Base-by-base conservation (phyloP, 2,113 vertebrate genomes). In the Corythornis cristatus region DNA sequence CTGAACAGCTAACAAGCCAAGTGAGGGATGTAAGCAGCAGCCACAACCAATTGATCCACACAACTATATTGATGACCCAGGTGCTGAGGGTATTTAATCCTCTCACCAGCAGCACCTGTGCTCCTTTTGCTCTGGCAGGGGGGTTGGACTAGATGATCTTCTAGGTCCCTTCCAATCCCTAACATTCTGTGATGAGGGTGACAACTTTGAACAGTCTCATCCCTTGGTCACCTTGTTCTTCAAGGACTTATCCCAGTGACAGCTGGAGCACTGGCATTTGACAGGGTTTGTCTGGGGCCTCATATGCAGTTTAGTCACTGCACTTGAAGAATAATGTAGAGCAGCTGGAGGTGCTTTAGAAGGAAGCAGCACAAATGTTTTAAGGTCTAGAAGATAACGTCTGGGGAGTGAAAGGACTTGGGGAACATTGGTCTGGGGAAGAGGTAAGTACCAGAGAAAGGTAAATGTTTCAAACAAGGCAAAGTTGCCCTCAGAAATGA, bases 131-230 rank as follows among this genome's bases (percentile, higher is more conserved):
- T 37, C 37, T 37, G 37, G 9, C 37, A 37, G 37, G 37, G 37
- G 37, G 37, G 9, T 37, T 37, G 37, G 37, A 37, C 37, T 37
- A 37, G 37, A 37, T 37, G 37, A 37, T 37, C 37, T 37, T 37
- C 37, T 37, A 37, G 37, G 37, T 37, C 37, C 37, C 37, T 37
- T 37, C 37, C 37, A 37, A 37, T 37, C 37, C 37, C 10, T 37
- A 37, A 37, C 37, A 37, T 37, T 37, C 37, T 37, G 37, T 60
- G 29, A 8, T 26, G 42, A 29, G 15, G 48, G 40, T 48, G 88
- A 61, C 28, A 60, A 3, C 22, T 64, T 84, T 50, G 33, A 70
- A 50, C 0, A 0, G 9, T 5, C 1, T 43, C 29, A 65, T 53
- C 37, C n/a, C 40, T 82, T 0, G 0, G 37, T 42, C 71, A 56